These are phyloP conservation scores for Notarius quadriscutis DNA, from an alignment of 2,113 vertebrate genomes.

Conservation along the genomic window DNA sequence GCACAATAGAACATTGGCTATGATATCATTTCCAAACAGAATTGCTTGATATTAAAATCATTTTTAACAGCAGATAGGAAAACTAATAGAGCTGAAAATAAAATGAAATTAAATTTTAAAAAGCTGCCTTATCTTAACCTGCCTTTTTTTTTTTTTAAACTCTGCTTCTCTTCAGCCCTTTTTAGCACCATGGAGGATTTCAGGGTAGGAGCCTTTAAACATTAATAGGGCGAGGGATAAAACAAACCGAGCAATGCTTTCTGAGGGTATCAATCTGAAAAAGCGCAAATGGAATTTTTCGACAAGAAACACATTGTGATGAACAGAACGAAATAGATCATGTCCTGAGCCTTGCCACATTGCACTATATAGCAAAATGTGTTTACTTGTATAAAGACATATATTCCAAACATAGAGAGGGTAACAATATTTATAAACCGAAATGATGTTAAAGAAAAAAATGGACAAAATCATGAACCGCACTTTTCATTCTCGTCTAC, in stretches of 20 bases:
- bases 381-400: neutral
- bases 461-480: neutral
- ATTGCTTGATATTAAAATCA: neutral
- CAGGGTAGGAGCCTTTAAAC: neutral
- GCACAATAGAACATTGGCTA: neutral
- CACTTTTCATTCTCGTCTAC: neutral
- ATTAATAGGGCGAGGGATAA: neutral
- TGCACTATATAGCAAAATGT: neutral
- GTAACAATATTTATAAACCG: neutral
- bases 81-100: neutral
- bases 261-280: neutral
- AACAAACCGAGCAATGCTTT: neutral
- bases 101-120: neutral
- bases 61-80: neutral
- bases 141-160: neutral
- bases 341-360: neutral
- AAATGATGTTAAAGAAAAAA: neutral
- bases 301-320: neutral
- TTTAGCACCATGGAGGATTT: neutral
- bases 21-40: neutral
- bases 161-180: neutral
- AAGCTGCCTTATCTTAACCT: neutral
- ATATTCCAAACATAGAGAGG: too few relatives aligned
- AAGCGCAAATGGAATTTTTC: neutral
- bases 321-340: neutral